phyloP scores from a whole-genome alignment of 2,888 invertebrate species.

The Empis stercorea region DNA sequence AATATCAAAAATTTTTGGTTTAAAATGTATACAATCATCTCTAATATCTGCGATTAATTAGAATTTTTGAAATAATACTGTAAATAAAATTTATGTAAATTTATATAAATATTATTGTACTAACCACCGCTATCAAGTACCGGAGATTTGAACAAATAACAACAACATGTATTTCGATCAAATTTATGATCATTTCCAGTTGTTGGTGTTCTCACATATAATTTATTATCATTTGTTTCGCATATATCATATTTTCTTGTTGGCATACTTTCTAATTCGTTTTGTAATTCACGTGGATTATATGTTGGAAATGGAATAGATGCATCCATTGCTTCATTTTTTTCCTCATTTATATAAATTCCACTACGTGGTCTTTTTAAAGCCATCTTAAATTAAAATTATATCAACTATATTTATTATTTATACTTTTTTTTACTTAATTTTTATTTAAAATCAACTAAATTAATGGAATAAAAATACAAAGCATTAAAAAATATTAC shows the following conservation, averaged over 20 bases:
- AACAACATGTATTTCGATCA: slow-evolving; percentile 25
- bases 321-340: slow-evolving; percentile 18
- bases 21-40: slow-evolving; percentile 4
- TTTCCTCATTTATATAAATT: slow-evolving; percentile 27
- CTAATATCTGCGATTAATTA: neutral
- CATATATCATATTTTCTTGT: neutral
- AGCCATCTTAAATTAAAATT: neutral
- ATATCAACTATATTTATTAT: neutral
- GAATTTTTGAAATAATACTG: neutral
- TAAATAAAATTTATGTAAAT: neutral
- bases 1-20: slow-evolving; percentile 14
- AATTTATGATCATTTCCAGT: slow-evolving; percentile 17
- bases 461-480: too few species aligned
- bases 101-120: neutral
- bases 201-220: slow-evolving; percentile 14
- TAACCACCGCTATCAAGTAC: neutral
- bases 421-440: too few species aligned
- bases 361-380: slow-evolving; percentile 25
- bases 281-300: slow-evolving; percentile 30
- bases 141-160: slow-evolving; percentile 6
- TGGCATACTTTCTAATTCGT: slow-evolving; percentile 18
- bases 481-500: too few species aligned
- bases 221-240: neutral
- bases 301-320: slow-evolving; percentile 24
- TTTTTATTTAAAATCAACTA: too few species aligned